phyloP scores from a whole-genome alignment of 2,888 invertebrate species.

The Pseudanteris insignis region DNA sequence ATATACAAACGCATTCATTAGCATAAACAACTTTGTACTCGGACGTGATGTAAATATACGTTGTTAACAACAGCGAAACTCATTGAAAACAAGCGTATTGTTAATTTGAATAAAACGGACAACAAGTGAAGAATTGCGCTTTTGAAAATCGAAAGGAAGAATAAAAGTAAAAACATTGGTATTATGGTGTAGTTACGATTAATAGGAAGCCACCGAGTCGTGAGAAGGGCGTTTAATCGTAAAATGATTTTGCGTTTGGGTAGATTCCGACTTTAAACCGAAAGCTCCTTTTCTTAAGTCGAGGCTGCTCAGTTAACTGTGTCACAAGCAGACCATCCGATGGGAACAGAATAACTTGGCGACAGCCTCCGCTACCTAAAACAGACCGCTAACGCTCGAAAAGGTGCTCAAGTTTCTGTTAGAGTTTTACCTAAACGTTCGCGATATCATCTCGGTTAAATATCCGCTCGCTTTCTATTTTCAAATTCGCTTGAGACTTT shows the following conservation, averaged over 20 bases:
- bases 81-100: background rate
- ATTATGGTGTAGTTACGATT: conserved; percentile 35
- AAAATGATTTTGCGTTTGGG: conserved; percentile 42
- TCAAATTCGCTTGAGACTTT: conserved; percentile 32
- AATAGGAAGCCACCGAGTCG: conserved; percentile 34
- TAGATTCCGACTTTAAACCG: conserved; percentile 30
- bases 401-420: conserved; percentile 55
- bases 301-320: conserved; percentile 44
- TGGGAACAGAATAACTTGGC: conserved; percentile 50
- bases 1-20: too few species aligned
- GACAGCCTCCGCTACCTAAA: conserved; percentile 45
- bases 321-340: conserved; percentile 47
- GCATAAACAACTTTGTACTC: too few species aligned
- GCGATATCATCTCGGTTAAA: conserved; percentile 57
- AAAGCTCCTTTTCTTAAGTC: conserved; percentile 36
- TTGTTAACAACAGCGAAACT: too few species aligned
- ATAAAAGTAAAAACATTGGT: conserved; percentile 11
- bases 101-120: conserved; percentile 10
- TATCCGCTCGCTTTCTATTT: conserved; percentile 50
- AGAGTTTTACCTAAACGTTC: conserved; percentile 56
- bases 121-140: conserved; percentile 2
- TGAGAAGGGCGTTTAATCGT: conserved; percentile 42
- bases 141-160: conserved; percentile 6
- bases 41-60: too few species aligned
- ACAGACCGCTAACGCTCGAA: conserved; percentile 48